These are phyloP conservation scores for Zosterops borbonicus DNA, from an alignment of 2,113 vertebrate species.

Conservation along the genomic window DNA sequence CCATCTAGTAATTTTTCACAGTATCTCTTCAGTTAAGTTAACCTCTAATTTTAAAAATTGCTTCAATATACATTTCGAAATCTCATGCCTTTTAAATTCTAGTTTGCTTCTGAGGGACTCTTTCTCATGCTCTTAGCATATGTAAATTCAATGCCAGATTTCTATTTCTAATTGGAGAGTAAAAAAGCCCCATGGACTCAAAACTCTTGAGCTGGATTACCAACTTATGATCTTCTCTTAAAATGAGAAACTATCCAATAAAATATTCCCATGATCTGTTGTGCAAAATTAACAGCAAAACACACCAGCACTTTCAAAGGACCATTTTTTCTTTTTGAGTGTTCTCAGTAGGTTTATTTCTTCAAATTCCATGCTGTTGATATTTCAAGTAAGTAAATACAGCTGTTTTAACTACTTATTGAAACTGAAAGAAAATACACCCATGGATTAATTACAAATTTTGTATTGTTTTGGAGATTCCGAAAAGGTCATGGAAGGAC, in stretches of 20 bases:
- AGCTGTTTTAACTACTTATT: neutral
- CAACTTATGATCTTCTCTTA: neutral
- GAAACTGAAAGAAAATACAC: neutral
- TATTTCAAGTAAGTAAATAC: slow-evolving; percentile 35
- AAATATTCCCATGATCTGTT: neutral
- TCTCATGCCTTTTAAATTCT: neutral
- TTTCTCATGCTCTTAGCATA: neutral
- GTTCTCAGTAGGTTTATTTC: neutral
- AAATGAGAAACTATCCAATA: neutral
- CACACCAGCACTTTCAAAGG: neutral
- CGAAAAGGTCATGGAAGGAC: neutral
- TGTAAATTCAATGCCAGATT: neutral
- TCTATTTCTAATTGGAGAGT: neutral
- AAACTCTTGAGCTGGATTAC: neutral
- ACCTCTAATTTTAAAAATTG: neutral
- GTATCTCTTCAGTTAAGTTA: neutral
- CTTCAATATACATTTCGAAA: neutral
- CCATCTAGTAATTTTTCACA: neutral
- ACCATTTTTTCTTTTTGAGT: neutral
- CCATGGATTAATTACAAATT: neutral
- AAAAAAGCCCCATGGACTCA: neutral
- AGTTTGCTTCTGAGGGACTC: neutral
- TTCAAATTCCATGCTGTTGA: neutral
- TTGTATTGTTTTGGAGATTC: neutral
- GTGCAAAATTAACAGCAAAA: neutral